Percentiles rank a stretch among this genome's conserved stretches.
Evolutionary conservation across 2,888 invertebrate genomes (phyloP).

Genomic region (Neoscelio sp.): DNA sequence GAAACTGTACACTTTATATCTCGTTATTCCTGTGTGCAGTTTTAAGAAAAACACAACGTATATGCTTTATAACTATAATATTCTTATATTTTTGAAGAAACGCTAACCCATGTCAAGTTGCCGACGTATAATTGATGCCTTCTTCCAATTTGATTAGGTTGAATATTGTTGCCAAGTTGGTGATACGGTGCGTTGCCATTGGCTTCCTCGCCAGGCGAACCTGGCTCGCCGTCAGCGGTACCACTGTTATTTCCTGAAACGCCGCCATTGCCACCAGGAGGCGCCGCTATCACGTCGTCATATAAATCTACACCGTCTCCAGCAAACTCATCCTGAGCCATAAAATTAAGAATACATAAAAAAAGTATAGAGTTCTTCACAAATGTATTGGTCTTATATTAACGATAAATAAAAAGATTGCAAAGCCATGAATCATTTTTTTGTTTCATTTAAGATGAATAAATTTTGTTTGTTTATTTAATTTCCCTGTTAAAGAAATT

Average conservation of each 20-base stretch:
- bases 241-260: slow-evolving; percentile 77
- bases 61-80: slow-evolving; percentile 2
- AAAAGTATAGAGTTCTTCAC: slow-evolving; percentile 49
- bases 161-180: slow-evolving; percentile 87
- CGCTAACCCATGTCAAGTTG: slow-evolving; percentile 97
- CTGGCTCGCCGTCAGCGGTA: slow-evolving; percentile 85
- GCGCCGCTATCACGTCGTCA: slow-evolving; percentile 96
- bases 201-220: slow-evolving; percentile 88
- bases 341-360: slow-evolving; percentile 57
- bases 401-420: no score
- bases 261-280: slow-evolving; percentile 84
- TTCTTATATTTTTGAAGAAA: background rate
- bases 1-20: no score
- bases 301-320: slow-evolving; percentile 96
- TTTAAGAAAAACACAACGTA: slow-evolving; percentile 4
- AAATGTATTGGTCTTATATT: background rate
- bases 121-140: slow-evolving; percentile 98
- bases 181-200: slow-evolving; percentile 89
- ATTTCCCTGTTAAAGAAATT: no score
- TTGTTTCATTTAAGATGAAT: background rate
- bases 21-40: no score
- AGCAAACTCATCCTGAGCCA: slow-evolving; percentile 89
- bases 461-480: no score
- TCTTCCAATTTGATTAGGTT: slow-evolving; percentile 89
- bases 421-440: no score